Base-by-base conservation (phyloP, 1,140 invertebrate genomes). In the Elymnias hypermnestra region DNA sequence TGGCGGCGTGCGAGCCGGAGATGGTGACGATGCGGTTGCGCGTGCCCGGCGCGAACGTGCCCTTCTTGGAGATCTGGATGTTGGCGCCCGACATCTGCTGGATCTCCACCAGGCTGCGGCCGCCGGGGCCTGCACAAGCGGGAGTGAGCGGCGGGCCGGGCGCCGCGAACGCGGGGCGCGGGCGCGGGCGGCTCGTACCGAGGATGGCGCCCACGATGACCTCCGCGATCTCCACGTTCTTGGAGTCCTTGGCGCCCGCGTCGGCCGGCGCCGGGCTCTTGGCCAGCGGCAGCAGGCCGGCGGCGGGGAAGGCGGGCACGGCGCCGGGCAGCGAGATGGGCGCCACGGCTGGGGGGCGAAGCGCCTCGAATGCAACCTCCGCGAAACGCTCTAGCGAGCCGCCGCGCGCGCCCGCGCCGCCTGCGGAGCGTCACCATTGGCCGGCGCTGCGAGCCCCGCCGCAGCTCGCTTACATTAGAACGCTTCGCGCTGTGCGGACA, bases 41-140 rank as follows among this genome's bases (percentile, higher is more conserved):
- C 51, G 96, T 98, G 79, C 97, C 96, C 57, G 97, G 96, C 67
- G 95, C 95, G 89, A 96, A 98, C 70, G 95, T 95, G 73, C 97
- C 97, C 89, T 98, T 98, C 90, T 99, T 99, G 60, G 96, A 98
- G 86, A 99, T 98, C 89, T 98, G 97, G 87, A 99, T 97, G 88
- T 95, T 97, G 77, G 97, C 96, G 79, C 96, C 96, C 81, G 95
- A 97, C 82, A 95, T 90, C 87, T 97, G 94, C 89, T 98, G 97
- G 87, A 99, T 97, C 90, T 99, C 97, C 71, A 97, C 94, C 74
- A 99, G 91, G 77, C 95, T 94, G 87, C 96, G 94, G 53, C 97
- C 97, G 73, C 96, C 96, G 64, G 95, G 97, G 86, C 92, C 92
- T 92, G 10, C 26, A 12, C 9, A 8, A 29, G 9, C 10, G 9